Evolutionary conservation across 2,888 invertebrate genomes (phyloP), one percentile per base, ranked within the genome.

Genomic region (Unio pictorum): DNA sequence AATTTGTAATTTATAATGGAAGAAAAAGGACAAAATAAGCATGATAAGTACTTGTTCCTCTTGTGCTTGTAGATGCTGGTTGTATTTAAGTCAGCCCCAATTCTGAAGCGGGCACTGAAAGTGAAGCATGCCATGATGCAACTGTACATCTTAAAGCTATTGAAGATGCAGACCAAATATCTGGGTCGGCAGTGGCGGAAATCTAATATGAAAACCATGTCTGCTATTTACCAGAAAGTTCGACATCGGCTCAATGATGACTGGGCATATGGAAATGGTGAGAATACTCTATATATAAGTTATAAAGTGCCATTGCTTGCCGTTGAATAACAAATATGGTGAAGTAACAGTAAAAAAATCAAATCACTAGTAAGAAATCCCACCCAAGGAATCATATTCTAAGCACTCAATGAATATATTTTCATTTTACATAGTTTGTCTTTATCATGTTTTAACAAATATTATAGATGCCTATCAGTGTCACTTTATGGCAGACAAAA

Each of bases 101-200:
- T 99, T 85, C 92, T 99, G 71, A 99, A 99, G 91, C 93, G 98
- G 80, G 96, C 98, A 0, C 92, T 99, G 20, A 97, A 98, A 82
- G 93, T 92, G 30, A 89, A 90, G 69, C 89, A 98, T 89, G 96
- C 97, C 8, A 94, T 99, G 93, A 96, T 99, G 93, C 99, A 99
- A 91, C 92, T 99, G 81, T 99, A 99, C 90, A 96, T 98, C 17
- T 92, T 99, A 74, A 99, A 99, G 90, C 92, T 99, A 71, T 92
- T 99, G 20, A 99, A 99, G 92, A 98, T 99, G 97, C 99, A 99
- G 92, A 98, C 99, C 0, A 98, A 99, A 89, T 99, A 99, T 91
- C 93, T 99, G 84, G 99, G 99, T 0, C 92, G 99, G 18, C 99
- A 99, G 88, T 99, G 99, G 99, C 93, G 99, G 64, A 99, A 99